Conservation (phyloP, 2,113 vertebrate species). For the Lepus europaeus region DNA sequence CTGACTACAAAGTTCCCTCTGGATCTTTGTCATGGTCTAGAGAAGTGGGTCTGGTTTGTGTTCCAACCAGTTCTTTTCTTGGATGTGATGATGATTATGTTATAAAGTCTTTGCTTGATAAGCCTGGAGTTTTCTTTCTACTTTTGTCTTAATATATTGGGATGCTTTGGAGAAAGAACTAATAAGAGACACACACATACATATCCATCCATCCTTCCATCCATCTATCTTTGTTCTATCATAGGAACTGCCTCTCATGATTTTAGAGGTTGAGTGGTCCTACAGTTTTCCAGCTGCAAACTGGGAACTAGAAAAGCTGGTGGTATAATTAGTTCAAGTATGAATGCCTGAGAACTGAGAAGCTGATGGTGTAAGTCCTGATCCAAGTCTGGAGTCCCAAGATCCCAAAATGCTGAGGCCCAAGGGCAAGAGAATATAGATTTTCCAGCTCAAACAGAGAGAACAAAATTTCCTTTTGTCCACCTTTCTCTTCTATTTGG, state of each 20-base stretch:
- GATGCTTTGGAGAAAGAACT: not conserved
- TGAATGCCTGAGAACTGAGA: not conserved
- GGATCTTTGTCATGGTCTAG: not conserved
- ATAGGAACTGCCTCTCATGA: not conserved
- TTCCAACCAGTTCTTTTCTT: not conserved
- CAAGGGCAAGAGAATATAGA: not conserved
- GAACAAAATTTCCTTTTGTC: not conserved
- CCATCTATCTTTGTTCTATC: not conserved
- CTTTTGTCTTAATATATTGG: not conserved
- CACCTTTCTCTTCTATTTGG: not conserved
- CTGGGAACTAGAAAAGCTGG: not conserved
- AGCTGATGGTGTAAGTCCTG: not conserved
- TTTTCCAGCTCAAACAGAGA: not conserved
- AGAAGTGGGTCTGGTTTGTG: not conserved
- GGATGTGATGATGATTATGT: not conserved
- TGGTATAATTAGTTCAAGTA: not conserved
- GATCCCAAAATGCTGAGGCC: not conserved
- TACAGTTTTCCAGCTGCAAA: not conserved
- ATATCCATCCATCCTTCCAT: not conserved
- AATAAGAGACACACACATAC: not conserved
- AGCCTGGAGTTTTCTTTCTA: not conserved
- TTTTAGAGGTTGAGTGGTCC: not conserved
- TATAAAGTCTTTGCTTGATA: not conserved
- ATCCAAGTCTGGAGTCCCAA: not conserved
- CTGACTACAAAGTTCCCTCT: not conserved